A percentile compares a stretch with the other conserved stretches of the same genome.
These are phyloP conservation scores for Gandaritis pyraliata DNA, from an alignment of 2,888 invertebrate genomes.

Conservation along the genomic window DNA sequence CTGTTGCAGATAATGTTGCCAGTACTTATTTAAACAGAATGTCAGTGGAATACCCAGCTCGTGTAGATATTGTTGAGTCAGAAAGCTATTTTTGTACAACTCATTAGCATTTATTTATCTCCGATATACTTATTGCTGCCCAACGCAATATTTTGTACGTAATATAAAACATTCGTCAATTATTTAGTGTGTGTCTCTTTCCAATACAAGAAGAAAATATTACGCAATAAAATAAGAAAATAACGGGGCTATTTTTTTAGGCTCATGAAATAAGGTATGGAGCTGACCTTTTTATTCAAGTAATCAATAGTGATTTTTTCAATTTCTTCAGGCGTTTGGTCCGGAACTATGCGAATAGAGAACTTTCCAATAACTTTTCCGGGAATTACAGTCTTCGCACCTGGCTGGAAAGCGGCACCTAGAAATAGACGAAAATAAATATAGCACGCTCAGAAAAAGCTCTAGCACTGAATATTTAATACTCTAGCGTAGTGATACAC, in stretches of 20 bases:
- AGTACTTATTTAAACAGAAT: constrained; percentile 5
- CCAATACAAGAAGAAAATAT: no score
- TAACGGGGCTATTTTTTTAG: no score
- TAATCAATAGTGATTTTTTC: constrained; percentile 91
- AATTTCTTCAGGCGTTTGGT: constrained; percentile 94
- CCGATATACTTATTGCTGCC: no score
- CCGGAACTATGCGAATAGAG: constrained; percentile 97
- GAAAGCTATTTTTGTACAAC: not conserved
- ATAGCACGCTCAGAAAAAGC: no score
- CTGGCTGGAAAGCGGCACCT: constrained; percentile 95
- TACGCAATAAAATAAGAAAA: no score
- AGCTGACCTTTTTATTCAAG: constrained; percentile 86
- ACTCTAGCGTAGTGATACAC: no score
- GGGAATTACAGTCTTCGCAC: constrained; percentile 98
- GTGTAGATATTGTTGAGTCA: not conserved
- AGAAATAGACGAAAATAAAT: constrained; percentile 7
- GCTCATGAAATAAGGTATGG: no score
- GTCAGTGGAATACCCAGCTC: constrained; percentile 7
- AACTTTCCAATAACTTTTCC: constrained; percentile 98
- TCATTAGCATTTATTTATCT: no score
- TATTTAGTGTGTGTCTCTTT: no score
- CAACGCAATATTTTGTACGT: no score
- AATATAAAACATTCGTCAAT: no score
- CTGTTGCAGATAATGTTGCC: not conserved
- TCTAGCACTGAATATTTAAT: no score